Conservation (phyloP, 2,888 invertebrate species). For the Brachypterus glaber region DNA sequence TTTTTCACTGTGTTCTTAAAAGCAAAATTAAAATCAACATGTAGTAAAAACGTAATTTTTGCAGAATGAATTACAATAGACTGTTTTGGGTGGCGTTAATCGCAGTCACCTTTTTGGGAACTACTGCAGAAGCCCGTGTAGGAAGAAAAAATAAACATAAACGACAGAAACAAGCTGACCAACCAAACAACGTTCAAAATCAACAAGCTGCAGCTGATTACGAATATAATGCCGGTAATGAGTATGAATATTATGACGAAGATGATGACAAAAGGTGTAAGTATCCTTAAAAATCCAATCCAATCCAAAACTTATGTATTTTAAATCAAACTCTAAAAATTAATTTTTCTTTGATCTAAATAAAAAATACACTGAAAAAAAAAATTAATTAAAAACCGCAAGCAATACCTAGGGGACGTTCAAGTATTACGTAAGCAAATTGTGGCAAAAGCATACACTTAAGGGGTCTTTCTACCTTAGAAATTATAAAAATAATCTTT, state of each 20-base stretch:
- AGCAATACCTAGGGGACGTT: too few species aligned
- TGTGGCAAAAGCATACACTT: too few species aligned
- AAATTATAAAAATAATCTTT: too few species aligned
- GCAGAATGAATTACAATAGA: constrained; percentile 21
- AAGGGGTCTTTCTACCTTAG: too few species aligned
- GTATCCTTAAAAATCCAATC: constrained; percentile 10
- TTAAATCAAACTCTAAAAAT: background rate
- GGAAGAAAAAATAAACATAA: constrained; percentile 21
- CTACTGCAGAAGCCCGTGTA: constrained; percentile 27
- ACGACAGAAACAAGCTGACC: constrained; percentile 17
- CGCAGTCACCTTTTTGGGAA: constrained; percentile 23
- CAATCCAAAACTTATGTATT: constrained; percentile 3
- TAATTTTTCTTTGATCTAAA: background rate
- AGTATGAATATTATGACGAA: too few species aligned
- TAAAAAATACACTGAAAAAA: too few species aligned
- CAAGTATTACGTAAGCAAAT: too few species aligned
- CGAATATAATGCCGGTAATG: constrained; percentile 28
- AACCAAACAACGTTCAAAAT: constrained; percentile 24
- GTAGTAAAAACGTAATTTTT: too few species aligned
- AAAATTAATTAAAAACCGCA: too few species aligned
- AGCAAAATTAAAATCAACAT: too few species aligned
- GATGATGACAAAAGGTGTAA: constrained; percentile 29
- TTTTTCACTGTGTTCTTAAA: too few species aligned
- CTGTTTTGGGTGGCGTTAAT: constrained; percentile 25
- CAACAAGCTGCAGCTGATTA: constrained; percentile 32